Percentiles rank a stretch among this genome's conserved stretches.
phyloP scores from a whole-genome alignment of 2,888 invertebrate genomes.

The Drosophila meridionalis region DNA sequence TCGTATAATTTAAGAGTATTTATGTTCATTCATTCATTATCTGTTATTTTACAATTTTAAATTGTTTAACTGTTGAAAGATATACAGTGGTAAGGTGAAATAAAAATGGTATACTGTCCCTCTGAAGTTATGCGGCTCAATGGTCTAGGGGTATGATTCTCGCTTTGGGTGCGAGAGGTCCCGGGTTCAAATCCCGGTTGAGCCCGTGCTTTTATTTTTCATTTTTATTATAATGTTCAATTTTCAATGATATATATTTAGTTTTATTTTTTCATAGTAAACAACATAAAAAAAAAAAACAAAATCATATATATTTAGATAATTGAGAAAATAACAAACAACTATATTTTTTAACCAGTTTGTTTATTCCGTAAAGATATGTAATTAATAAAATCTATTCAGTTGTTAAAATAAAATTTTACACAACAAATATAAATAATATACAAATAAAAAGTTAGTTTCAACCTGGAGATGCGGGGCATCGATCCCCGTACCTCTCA shows the following conservation, averaged over 20 bases:
- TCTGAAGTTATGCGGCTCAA: constrained; percentile 85
- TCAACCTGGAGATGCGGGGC: constrained; percentile 83
- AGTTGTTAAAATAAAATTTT: too few relatives aligned
- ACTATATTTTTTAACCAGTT: not conserved
- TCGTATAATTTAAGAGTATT: too few relatives aligned
- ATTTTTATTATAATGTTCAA: not conserved
- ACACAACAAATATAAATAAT: too few relatives aligned
- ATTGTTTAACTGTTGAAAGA: not conserved
- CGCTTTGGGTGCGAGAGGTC: constrained; percentile 88
- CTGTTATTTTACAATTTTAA: not conserved
- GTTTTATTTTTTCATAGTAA: too few relatives aligned
- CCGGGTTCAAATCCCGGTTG: constrained; percentile 84
- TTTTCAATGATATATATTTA: not conserved
- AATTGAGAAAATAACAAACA: not conserved
- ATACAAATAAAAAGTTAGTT: constrained; percentile 5
- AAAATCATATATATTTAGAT: not conserved
- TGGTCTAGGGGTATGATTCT: constrained; percentile 89
- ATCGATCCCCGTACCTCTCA: constrained; percentile 85
- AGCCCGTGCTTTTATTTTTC: constrained; percentile 57
- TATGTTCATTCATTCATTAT: not conserved
- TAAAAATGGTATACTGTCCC: constrained; percentile 6
- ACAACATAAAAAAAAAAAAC: not conserved
- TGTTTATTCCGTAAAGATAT: too few relatives aligned
- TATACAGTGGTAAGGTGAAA: not conserved
- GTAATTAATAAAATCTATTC: too few relatives aligned